Conservation (phyloP, 1,140 invertebrate genomes). For the Tetranychus urticae region DNA sequence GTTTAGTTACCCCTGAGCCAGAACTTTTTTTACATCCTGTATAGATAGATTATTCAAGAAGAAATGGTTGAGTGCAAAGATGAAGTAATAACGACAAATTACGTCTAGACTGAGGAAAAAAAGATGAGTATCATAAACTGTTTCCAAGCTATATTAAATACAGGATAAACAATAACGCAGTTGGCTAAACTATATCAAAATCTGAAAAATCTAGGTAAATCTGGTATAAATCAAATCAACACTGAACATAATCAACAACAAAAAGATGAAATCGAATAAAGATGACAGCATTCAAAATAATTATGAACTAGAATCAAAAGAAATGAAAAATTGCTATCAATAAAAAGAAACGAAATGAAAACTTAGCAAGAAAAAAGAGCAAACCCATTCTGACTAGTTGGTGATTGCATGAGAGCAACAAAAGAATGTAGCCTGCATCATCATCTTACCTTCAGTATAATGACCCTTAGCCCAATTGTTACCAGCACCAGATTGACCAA, state of each 20-base stretch:
- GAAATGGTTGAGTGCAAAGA: no score
- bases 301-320: background rate
- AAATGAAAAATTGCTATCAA: background rate
- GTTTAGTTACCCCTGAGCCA: no score
- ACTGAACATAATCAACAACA: no score
- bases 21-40: no score
- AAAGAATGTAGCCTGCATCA: background rate
- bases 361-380: background rate
- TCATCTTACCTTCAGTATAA: conserved; percentile 56
- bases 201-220: background rate
- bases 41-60: no score
- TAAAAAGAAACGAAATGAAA: background rate
- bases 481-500: conserved; percentile 24
- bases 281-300: background rate
- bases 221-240: background rate
- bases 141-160: no score
- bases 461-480: conserved; percentile 27
- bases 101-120: no score
- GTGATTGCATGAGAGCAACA: background rate
- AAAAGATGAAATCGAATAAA: background rate
- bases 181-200: background rate
- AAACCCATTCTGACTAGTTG: background rate
- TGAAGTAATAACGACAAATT: no score
- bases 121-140: no score
- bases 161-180: background rate